Percentiles rank a stretch among this genome's conserved stretches.
phyloP scores from a whole-genome alignment of 2,113 vertebrate species.

The Carassius auratus region DNA sequence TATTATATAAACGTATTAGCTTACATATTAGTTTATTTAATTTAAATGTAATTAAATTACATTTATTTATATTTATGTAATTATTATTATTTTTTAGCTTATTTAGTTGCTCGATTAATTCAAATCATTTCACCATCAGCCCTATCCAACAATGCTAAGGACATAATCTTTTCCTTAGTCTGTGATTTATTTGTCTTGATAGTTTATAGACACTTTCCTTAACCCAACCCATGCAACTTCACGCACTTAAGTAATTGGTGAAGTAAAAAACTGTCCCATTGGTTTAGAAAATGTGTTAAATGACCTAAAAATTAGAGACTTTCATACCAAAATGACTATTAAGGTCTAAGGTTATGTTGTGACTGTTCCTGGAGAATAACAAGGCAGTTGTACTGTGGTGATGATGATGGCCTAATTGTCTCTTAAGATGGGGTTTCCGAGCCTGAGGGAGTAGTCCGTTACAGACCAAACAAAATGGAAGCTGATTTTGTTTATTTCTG shows the following conservation, averaged over 20 bases:
- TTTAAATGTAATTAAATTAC: background rate
- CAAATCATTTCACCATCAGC: background rate
- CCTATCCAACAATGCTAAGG: background rate
- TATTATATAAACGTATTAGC: background rate
- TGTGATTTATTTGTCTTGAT: background rate
- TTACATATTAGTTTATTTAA: background rate
- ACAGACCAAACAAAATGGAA: slow-evolving; percentile 57
- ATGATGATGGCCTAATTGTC: slow-evolving; percentile 51
- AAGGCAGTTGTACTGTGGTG: slow-evolving; percentile 58
- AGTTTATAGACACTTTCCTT: background rate
- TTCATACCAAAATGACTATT: background rate
- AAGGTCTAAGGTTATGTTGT: slow-evolving; percentile 10
- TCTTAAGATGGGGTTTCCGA: slow-evolving; percentile 54
- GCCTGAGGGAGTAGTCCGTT: slow-evolving; percentile 53
- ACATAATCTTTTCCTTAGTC: background rate
- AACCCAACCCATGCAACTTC: background rate
- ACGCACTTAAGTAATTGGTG: too few relatives aligned
- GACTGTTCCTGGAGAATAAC: slow-evolving; percentile 31
- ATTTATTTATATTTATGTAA: too few relatives aligned
- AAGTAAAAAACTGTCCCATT: background rate
- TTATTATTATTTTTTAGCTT: background rate
- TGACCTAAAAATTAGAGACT: background rate
- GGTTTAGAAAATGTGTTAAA: background rate
- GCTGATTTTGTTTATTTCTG: slow-evolving; percentile 52
- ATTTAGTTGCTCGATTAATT: background rate